Conservation (phyloP, 2,888 invertebrate genomes). For the Cephus runcator region DNA sequence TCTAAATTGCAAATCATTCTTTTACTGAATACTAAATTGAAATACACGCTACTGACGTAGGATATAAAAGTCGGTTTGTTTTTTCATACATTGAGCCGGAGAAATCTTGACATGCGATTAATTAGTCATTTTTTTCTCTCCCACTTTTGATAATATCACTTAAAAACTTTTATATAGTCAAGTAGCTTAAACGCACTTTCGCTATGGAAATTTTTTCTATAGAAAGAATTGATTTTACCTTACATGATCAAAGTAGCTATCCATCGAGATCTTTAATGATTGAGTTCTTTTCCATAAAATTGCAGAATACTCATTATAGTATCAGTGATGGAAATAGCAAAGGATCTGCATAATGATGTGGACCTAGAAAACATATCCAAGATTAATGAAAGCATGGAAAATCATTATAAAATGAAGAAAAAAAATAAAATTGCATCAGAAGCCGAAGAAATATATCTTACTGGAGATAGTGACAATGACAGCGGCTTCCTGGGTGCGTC, state of each 20-base stretch:
- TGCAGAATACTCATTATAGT: neutral
- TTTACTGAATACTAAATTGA: neutral
- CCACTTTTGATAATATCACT: no score
- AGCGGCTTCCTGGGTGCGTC: constrained; percentile 1
- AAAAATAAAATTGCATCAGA: neutral
- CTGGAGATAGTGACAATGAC: constrained; percentile 1
- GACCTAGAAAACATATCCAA: neutral
- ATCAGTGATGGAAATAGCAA: neutral
- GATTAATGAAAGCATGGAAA: neutral
- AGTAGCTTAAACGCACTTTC: neutral
- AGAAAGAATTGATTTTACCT: neutral
- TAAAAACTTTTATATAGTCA: no score
- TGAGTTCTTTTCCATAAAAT: neutral
- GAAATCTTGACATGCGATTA: no score
- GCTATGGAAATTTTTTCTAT: neutral
- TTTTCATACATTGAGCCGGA: neutral
- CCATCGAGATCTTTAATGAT: neutral
- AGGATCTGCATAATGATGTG: neutral
- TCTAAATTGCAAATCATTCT: no score
- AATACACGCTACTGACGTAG: neutral
- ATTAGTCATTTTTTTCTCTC: no score
- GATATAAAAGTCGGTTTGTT: neutral
- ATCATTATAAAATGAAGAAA: neutral
- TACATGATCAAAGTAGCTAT: neutral
- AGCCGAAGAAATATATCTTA: neutral